Evolutionary conservation across 2,113 vertebrate genomes (phyloP), one percentile per base, ranked within the genome.

Genomic region (Oncorhynchus keta): DNA sequence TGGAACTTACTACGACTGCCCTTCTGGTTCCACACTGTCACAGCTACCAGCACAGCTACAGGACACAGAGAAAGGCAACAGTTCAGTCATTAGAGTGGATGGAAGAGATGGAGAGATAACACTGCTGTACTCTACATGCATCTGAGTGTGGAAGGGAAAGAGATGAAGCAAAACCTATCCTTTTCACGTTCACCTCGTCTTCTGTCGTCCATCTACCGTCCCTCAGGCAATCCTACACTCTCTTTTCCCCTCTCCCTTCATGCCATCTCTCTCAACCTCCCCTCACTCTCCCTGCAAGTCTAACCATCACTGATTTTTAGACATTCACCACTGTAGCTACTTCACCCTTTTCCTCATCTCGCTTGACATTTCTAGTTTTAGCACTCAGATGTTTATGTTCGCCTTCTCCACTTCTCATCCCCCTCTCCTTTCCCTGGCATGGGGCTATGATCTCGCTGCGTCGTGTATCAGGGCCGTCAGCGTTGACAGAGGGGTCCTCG

Each of bases 1-100:
- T 94, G 94, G 92, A 97, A 97, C 84, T 92, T 93, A 77, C 93
- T 95, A 51, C 93, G 90, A 76, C 93, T 96, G 76, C 94, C 93
- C 87, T 94, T 96, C 83, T 96, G 94, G 89, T 94, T 95, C 95
- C 95, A 97, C 76, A 97, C 93, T 0, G 95, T 96, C 84, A 95
- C 95, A 9, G 94, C 96, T 77, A 97, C 94, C 85, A 96, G 90
- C 83, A 96, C 93, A 28, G 93, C 95, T 96, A 4, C 35, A 9
- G 62, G 67, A 49, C 5, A 16, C 55, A 59, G 22, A 59, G 13
- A 55, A 28, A 72, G 22, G 67, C 30, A 51, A 55, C 12, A 18
- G 16, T 18, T 55, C 3, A 18, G 51, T 55, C 16, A 55, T 55
- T 55, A 14, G 5, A 55, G 14, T 14, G 51, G 16, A 18, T 18